These are phyloP conservation scores for Anguilla anguilla DNA, from an alignment of 2,797 vertebrate genomes.

Conservation along the genomic window DNA sequence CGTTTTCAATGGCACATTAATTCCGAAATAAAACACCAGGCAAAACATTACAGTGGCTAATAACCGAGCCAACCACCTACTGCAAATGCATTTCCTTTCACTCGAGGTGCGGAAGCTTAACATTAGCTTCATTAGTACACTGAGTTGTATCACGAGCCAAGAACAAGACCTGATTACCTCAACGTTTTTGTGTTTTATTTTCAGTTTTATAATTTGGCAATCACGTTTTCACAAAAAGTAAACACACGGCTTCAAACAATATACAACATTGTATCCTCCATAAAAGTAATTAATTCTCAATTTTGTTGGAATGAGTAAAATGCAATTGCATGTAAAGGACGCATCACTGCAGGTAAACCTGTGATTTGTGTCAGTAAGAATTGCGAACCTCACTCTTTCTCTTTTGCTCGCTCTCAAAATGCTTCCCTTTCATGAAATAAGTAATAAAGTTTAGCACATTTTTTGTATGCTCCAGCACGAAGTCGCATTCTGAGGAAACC, in stretches of 20 bases:
- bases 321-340: not conserved
- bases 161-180: not conserved
- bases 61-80: conserved; percentile 24
- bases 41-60: conserved; percentile 27
- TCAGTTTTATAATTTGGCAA: not conserved
- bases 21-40: conserved; percentile 34
- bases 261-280: not conserved
- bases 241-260: not conserved
- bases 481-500: conserved; percentile 18
- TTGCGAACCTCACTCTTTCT: not conserved
- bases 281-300: not conserved
- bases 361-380: not conserved
- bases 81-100: conserved; percentile 14
- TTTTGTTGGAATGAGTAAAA: not conserved
- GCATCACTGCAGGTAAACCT: not conserved
- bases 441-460: conserved; percentile 5
- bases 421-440: not conserved
- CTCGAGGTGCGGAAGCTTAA: not conserved
- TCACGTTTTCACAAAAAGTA: not conserved
- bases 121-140: not conserved
- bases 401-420: not conserved
- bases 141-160: not conserved
- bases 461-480: not conserved
- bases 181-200: not conserved
- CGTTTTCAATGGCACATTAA: conserved; percentile 35